phyloP scores from a whole-genome alignment of 2,888 invertebrate species.

The Epirrhoe tristata region DNA sequence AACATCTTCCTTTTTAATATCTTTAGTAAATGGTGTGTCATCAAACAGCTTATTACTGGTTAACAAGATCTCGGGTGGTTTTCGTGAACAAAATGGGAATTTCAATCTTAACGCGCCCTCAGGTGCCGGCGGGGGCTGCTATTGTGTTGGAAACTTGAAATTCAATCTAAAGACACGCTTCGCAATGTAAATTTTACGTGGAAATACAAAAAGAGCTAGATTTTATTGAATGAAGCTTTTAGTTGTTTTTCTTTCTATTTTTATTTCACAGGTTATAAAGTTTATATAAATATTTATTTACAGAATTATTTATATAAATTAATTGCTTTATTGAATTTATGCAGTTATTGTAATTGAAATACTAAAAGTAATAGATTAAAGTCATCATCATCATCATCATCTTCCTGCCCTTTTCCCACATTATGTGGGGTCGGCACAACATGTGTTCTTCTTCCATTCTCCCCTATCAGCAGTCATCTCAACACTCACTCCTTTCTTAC shows the following conservation, averaged over 20 bases:
- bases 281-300: too few species aligned
- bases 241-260: neutral
- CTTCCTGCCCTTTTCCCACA: too few species aligned
- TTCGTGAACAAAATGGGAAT: slow-evolving; percentile 78
- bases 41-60: slow-evolving; percentile 66
- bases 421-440: too few species aligned
- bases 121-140: slow-evolving; percentile 61
- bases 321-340: too few species aligned
- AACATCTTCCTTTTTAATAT: neutral
- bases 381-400: too few species aligned
- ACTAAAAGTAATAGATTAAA: too few species aligned
- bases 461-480: too few species aligned
- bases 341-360: too few species aligned
- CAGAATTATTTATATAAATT: too few species aligned
- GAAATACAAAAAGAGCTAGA: slow-evolving; percentile 27
- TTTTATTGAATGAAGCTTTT: slow-evolving; percentile 20
- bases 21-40: slow-evolving; percentile 59
- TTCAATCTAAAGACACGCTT: slow-evolving; percentile 49
- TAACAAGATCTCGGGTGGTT: slow-evolving; percentile 58
- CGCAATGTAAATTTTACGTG: slow-evolving; percentile 33
- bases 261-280: neutral
- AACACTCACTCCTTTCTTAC: too few species aligned
- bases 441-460: too few species aligned
- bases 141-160: slow-evolving; percentile 56
- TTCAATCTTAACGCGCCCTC: slow-evolving; percentile 79